Base-by-base conservation (phyloP, 1,140 invertebrate genomes). In the Drosophila pandora region DNA sequence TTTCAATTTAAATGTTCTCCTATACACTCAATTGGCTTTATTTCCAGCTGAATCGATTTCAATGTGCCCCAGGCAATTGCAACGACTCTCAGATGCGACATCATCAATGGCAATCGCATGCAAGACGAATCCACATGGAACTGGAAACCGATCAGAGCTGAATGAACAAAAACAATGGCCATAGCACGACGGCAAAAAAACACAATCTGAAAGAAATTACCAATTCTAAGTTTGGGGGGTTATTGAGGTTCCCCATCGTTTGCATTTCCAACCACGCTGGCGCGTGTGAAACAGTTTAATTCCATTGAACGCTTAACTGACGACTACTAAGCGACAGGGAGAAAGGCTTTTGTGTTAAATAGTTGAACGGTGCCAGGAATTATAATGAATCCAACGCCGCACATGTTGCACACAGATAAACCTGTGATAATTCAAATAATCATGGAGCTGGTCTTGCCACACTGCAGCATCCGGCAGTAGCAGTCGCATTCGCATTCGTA, bases 391-490 rank as follows among this genome's bases (percentile, higher is more conserved):
- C 60, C 68, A 76, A 70, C 58, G 53, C 60, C 39, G 41, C 69
- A 77, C 60, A 81, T 81, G 55, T 67, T 68, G 65, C 54, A 43
- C 58, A 55, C n/a, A 10, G 56, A 49, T 71, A 79, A 72, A 63
- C 79, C 79, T 87, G 83, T 79, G 70, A 79, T 88, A 87, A 87
- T 79, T 87, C 75, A 88, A 82, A 88, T 82, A 87, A 88, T 87
- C 65, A 85, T 63, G 77, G 47, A 58, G 55, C 63, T 55, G 43
- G 41, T 37, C 34, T n/a, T 37, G 34, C 34, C 34, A 37, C 34
- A 37, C 65, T 69, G 64, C 62, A 76, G 63, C 83, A 82, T 88
- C 83, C 74, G 74, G 62, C 53, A 74, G 50, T 50, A 47, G 53
- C 67, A 74, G 57, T 58, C 64, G 41, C 41, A 54, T 74, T 55